A percentile compares a stretch with the other conserved stretches of the same genome.
Evolutionary conservation across 1,140 invertebrate genomes (phyloP).

Genomic region (Bombus huntii): DNA sequence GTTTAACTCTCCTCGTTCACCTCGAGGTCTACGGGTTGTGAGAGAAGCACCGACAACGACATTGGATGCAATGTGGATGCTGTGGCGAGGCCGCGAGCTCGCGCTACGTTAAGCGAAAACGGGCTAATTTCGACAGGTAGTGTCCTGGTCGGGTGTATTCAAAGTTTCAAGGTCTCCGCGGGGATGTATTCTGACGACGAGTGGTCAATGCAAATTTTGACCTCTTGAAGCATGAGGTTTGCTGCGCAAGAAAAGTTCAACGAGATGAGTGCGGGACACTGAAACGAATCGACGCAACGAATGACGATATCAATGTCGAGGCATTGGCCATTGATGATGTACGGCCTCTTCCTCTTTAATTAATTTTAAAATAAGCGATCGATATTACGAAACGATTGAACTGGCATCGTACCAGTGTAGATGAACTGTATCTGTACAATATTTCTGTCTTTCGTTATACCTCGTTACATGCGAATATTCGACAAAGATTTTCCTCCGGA

Average conservation of each 20-base stretch:
- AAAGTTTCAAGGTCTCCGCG: constrained; percentile 57
- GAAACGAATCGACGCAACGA: not conserved
- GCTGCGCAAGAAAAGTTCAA: not conserved
- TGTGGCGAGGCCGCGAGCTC: not conserved
- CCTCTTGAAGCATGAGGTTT: not conserved
- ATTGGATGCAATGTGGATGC: not conserved
- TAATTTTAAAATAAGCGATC: constrained; percentile 8
- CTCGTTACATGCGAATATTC: not conserved
- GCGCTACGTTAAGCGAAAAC: constrained; percentile 35
- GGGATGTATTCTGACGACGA: constrained; percentile 27
- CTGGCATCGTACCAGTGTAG: rapidly evolving
- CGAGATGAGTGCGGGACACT: no score
- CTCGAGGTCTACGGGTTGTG: constrained; percentile 34
- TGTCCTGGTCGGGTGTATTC: not conserved
- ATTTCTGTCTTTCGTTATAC: no score
- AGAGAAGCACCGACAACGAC: constrained; percentile 1
- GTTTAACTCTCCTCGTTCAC: not conserved
- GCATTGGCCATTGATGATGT: no score
- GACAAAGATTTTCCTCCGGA: constrained; percentile 18
- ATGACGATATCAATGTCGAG: not conserved
- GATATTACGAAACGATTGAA: not conserved
- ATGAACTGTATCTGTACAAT: not conserved
- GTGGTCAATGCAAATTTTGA: constrained; percentile 17
- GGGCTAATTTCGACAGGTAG: constrained; percentile 50
- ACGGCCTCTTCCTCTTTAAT: not conserved